Evolutionary conservation across 2,113 vertebrate genomes (phyloP).

Genomic region (Uropsilus gracilis): DNA sequence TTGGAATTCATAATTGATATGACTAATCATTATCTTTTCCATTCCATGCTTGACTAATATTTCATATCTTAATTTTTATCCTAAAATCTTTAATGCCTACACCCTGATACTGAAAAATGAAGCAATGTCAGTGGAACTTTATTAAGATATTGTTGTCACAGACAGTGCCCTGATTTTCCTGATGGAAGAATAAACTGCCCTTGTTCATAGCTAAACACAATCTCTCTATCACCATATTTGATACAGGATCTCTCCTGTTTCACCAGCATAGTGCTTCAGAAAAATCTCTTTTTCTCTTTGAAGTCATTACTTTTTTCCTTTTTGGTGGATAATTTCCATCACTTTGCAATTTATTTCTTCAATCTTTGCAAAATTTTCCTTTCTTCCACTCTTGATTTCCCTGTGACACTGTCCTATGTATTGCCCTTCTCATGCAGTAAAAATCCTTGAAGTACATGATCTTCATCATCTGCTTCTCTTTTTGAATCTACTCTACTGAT

Average conservation of each 20-base stretch:
- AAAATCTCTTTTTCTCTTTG: neutral
- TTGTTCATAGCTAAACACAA: neutral
- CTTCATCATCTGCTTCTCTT: neutral
- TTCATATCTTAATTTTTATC: neutral
- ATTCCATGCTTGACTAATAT: neutral
- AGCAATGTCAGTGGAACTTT: neutral
- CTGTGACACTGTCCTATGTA: neutral
- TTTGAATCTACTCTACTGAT: neutral
- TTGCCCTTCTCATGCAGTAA: neutral
- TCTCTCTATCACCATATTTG: neutral
- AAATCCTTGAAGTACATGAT: neutral
- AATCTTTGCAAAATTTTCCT: neutral
- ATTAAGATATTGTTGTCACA: neutral
- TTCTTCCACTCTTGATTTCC: neutral
- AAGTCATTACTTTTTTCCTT: neutral
- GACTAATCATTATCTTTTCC: neutral
- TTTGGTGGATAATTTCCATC: neutral
- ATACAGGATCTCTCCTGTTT: neutral
- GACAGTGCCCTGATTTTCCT: neutral
- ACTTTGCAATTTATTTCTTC: neutral
- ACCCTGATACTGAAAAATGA: neutral
- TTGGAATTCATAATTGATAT: neutral
- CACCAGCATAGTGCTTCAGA: neutral
- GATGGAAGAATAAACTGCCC: neutral
- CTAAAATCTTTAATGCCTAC: neutral